Conservation (phyloP, 2,888 invertebrate genomes). For the Pseudococcus longispinus region DNA sequence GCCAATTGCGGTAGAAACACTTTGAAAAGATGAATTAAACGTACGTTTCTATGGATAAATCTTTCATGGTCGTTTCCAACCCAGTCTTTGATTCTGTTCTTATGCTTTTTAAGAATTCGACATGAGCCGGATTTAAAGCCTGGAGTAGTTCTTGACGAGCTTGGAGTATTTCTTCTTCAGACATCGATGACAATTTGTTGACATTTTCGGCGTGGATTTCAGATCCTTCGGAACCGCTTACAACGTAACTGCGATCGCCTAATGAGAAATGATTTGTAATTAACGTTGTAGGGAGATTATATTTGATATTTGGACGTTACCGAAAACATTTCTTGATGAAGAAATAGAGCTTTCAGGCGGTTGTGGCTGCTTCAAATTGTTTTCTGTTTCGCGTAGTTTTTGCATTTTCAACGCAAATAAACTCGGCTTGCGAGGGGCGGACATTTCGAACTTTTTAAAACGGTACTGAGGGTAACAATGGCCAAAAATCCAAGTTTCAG, state of each 20-base stretch:
- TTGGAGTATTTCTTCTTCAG: slow-evolving; percentile 74
- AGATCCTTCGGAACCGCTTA: slow-evolving; percentile 62
- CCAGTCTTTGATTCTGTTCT: slow-evolving; percentile 63
- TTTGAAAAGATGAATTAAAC: not conserved
- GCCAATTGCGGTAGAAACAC: not conserved
- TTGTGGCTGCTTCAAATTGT: slow-evolving; percentile 30
- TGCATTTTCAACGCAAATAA: slow-evolving; percentile 67
- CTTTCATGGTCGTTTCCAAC: slow-evolving; percentile 12
- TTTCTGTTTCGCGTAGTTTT: slow-evolving; percentile 61
- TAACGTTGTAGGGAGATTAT: not conserved
- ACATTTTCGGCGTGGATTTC: slow-evolving; percentile 80
- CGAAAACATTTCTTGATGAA: not conserved
- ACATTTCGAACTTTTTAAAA: slow-evolving; percentile 39
- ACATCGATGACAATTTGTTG: slow-evolving; percentile 72
- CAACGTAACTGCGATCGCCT: slow-evolving; percentile 60
- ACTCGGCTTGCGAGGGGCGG: slow-evolving; percentile 63
- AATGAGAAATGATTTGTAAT: slow-evolving; percentile 14
- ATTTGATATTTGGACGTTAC: not conserved
- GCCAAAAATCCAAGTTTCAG: not conserved
- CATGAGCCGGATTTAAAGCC: slow-evolving; percentile 71
- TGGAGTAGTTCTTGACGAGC: slow-evolving; percentile 75
- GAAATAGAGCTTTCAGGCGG: not conserved
- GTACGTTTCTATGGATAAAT: slow-evolving; percentile 5
- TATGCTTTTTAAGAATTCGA: slow-evolving; percentile 69
- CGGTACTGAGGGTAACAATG: not conserved